phyloP scores from a whole-genome alignment of 1,140 invertebrate species.

The Diorhabda elongata region DNA sequence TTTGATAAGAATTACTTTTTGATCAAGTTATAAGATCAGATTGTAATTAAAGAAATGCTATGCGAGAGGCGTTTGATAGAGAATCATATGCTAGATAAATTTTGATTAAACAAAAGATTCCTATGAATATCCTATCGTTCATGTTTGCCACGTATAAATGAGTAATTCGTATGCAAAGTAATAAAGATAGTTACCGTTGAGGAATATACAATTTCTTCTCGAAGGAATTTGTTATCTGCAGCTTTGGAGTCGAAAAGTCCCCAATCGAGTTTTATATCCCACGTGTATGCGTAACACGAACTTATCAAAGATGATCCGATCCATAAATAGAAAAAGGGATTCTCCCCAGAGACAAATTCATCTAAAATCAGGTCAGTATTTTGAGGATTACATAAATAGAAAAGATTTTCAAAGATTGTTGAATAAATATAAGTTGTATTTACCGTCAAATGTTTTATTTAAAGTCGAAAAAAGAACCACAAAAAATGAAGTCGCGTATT shows the following conservation, averaged over 20 bases:
- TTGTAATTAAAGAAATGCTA: too few species aligned
- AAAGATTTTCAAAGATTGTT: background rate
- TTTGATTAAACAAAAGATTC: too few species aligned
- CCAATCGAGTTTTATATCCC: slow-evolving; percentile 95
- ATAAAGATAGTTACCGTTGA: slow-evolving; percentile 51
- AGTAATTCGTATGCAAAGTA: background rate
- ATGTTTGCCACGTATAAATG: background rate
- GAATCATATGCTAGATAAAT: too few species aligned
- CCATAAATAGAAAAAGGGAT: slow-evolving; percentile 70
- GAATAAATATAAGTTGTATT: slow-evolving; percentile 30
- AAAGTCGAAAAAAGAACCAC: slow-evolving; percentile 85
- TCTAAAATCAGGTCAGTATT: slow-evolving; percentile 2
- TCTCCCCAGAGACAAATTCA: slow-evolving; percentile 45
- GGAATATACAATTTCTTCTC: slow-evolving; percentile 66
- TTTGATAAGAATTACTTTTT: too few species aligned
- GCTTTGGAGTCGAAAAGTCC: slow-evolving; percentile 78
- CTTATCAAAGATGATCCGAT: slow-evolving; percentile 65
- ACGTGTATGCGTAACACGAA: slow-evolving; percentile 74
- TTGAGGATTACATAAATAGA: background rate
- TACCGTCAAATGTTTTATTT: slow-evolving; percentile 62
- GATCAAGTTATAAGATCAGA: too few species aligned
- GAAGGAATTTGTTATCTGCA: slow-evolving; percentile 68
- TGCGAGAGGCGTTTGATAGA: too few species aligned
- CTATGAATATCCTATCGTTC: too few species aligned
- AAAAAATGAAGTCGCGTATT: slow-evolving; percentile 97